Evolutionary conservation across 2,113 vertebrate genomes (phyloP), one percentile per base, ranked within the genome.

Genomic region (Zosterops borbonicus): DNA sequence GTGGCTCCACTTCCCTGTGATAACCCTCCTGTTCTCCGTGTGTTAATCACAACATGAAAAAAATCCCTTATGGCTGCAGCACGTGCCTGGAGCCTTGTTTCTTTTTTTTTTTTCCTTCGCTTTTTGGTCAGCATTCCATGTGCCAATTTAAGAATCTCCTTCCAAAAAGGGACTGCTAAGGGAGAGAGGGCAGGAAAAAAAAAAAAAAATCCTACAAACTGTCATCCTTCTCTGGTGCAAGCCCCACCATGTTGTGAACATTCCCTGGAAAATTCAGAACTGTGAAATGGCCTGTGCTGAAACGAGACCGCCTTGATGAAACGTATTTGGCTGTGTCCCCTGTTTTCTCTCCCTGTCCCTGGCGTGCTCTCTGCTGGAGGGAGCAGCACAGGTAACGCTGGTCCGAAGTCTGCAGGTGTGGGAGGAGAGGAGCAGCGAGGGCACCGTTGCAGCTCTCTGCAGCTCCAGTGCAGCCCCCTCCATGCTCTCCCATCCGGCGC

Each of bases 201-300:
- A 39, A 14, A 17, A n/a, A 44, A 68, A 14, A n/a, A 41, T 37
- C 39, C 73, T n/a, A 12, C 5, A 0, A 84, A 75, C 81, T 82
- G 15, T 62, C 69, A 35, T 89, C 91, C 53, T 68, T 49, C 41
- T 60, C 35, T 84, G 75, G 53, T 91, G 89, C 89, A 46, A 95
- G 94, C 74, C 85, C 79, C 79, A 86, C 92, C 88, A 79, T 90
- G 55, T 87, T 88, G 75, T 74, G 83, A 92, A 68, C n/a, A 86
- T 81, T 52, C 68, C 56, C 76, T 80, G 94, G 75, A 86, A 90
- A 95, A 93, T 41, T 49, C 63, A 89, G 74, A 77, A 56, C 70
- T 35, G 53, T 41, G 78, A 82, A 93, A 96, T 96, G 93, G 92
- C 80, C 76, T 89, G 76, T 63, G 79, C 31, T 78, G 68, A 95